These are phyloP conservation scores for Watsonalla cultraria DNA, from an alignment of 2,888 invertebrate species.

Conservation along the genomic window DNA sequence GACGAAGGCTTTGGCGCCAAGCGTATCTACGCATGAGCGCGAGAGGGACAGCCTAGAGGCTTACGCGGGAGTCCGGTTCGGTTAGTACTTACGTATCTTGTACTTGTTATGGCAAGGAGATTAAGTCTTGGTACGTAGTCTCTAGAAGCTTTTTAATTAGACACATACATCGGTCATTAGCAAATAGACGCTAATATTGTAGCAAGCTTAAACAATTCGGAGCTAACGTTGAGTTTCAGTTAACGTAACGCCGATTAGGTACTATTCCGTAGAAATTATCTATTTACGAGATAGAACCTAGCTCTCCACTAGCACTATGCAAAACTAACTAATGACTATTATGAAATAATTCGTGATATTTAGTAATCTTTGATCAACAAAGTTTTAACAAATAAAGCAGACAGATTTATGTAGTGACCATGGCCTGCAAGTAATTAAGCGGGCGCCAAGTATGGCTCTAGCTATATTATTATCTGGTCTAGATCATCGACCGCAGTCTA, in stretches of 20 bases:
- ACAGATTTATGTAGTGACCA: slow-evolving; percentile 13
- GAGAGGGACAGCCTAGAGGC: slow-evolving; percentile 56
- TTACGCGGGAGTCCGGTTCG: slow-evolving; percentile 66
- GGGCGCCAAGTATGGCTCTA: slow-evolving; percentile 9
- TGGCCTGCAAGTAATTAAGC: slow-evolving; percentile 22
- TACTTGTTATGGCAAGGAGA: slow-evolving; percentile 52
- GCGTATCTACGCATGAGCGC: slow-evolving; percentile 26
- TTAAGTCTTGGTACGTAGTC: slow-evolving; percentile 52
- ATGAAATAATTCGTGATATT: too few species aligned
- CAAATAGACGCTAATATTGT: not conserved
- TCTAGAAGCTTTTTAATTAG: slow-evolving; percentile 34
- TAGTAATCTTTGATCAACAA: too few species aligned
- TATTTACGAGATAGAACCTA: too few species aligned
- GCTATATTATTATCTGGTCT: slow-evolving; percentile 22
- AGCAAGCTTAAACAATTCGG: too few species aligned
- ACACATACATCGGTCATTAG: not conserved
- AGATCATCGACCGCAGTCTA: slow-evolving; percentile 29
- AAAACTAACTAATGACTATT: too few species aligned
- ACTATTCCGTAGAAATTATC: too few species aligned
- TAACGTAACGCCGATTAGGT: too few species aligned
- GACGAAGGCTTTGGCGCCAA: slow-evolving; percentile 62
- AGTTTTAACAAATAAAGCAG: slow-evolving; percentile 1
- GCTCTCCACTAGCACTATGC: too few species aligned
- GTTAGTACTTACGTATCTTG: slow-evolving; percentile 42
- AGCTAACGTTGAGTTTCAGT: too few species aligned